A percentile compares a stretch with the other conserved stretches of the same genome.
These are phyloP conservation scores for Charanyca ferruginea DNA, from an alignment of 2,888 invertebrate species.

Conservation along the genomic window DNA sequence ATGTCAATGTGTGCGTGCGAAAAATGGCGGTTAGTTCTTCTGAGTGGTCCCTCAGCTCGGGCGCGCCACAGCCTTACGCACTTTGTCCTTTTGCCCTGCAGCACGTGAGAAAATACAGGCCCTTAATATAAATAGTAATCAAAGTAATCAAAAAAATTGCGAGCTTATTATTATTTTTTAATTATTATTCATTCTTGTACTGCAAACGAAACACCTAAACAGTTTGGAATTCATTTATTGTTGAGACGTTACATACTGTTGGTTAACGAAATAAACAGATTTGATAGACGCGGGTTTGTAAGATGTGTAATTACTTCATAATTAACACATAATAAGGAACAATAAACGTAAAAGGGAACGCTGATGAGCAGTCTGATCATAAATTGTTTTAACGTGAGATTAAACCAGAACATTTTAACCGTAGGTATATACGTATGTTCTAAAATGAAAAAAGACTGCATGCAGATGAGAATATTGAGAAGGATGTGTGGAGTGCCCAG, in stretches of 20 bases:
- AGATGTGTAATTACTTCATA: slow-evolving; percentile 54
- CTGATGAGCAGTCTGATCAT: slow-evolving; percentile 53
- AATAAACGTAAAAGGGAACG: slow-evolving; percentile 30
- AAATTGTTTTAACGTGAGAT: slow-evolving; percentile 56
- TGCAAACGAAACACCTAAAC: not conserved
- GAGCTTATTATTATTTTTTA: not conserved
- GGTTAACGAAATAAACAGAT: slow-evolving; percentile 44
- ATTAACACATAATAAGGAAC: slow-evolving; percentile 62
- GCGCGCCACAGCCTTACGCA: too few relatives aligned
- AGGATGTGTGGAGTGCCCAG: too few relatives aligned
- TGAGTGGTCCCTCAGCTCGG: too few relatives aligned
- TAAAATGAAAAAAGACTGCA: too few relatives aligned
- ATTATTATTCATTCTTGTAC: not conserved
- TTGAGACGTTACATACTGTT: slow-evolving; percentile 8
- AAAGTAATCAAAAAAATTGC: too few relatives aligned
- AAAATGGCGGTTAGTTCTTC: too few relatives aligned
- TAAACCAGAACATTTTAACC: slow-evolving; percentile 9
- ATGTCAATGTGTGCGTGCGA: too few relatives aligned
- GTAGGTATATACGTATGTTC: too few relatives aligned
- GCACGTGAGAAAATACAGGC: too few relatives aligned
- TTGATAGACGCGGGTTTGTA: slow-evolving; percentile 44
- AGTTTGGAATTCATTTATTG: slow-evolving; percentile 30
- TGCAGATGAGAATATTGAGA: too few relatives aligned
- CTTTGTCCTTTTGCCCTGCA: too few relatives aligned
- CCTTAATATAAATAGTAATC: too few relatives aligned